Base-by-base conservation (phyloP, 2,113 vertebrate species). In the Prietella phreatophila region DNA sequence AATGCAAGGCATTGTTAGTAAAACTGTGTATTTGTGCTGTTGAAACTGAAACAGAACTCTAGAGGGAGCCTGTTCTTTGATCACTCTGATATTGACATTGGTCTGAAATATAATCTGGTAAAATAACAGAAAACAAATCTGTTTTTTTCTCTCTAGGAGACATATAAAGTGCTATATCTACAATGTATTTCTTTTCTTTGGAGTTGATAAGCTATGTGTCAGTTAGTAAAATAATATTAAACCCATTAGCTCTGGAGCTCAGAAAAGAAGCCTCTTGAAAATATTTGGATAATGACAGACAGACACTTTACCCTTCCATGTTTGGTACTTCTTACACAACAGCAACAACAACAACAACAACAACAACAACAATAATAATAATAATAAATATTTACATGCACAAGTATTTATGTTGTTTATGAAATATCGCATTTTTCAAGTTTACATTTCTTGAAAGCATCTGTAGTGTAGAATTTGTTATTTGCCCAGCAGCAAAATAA, bases 61-160 rank as follows among this genome's bases (percentile, higher is more conserved):
- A 91, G 91, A 39, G 85, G 88, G 91, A 81, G 91, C 71, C 33
- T 60, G 47, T 84, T 85, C 22, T 69, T 19, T 86, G 58, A 42
- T 42, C 71, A 42, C 9, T 22, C 3, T 22, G 20, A 39, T 42
- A 20, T 9, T 9, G 30, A 71, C 33, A 71, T 71, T 50, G 65
- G 13, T 71, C 53, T 85, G 42, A 58, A 56, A 85, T 30, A 71
- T 39, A 85, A 75, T 27, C 73, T 3, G 11, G 30, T 25, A 85
- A 73, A 56, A 85, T 50, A 11, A 69, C 50, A 25, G 36, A 33
- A 36, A 25, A 20, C 55, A 1, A 25, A 63, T 61, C 8, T 63
- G 13, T 82, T 82, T 36, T 42, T 53, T 81, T 47, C 42, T 10
- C 47, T 10, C 30, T 22, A 61, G 56, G 56, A 61, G 2, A 60